Evolutionary conservation across 2,888 invertebrate species (phyloP), one percentile per base, ranked within the genome.

Genomic region (Andrena trimmerana): DNA sequence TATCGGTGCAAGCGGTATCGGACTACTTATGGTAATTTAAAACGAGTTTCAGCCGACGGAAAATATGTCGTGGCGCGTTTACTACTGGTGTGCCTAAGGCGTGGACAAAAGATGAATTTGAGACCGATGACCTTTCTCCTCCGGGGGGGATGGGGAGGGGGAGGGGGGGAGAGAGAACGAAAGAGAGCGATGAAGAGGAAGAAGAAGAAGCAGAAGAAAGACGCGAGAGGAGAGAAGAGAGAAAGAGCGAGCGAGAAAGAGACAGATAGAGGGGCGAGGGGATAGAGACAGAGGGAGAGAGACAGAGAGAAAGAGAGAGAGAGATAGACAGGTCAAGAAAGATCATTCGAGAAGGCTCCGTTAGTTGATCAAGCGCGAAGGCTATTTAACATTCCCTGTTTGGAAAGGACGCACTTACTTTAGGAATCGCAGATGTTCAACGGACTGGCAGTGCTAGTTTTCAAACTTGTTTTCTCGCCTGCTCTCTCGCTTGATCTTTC

Each of bases 391-490:
- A 87, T 86, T 87, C 83, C 84, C 77, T 76, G 86, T 84, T 78
- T 84, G 81, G 85, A 82, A 84, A 85, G 85, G 77, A 87, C 83
- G 81, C 84, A 81, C 82, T 86, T 84, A 81, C 82, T 86, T 84
- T 81, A 84, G 74, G 86, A 85, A 88, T 85, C 83, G 87, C 83
- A 83, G 83, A 85, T 85, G 83, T 76, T 78, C 86, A 78, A 85
- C 84, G 68, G 84, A 89, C 86, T 81, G 88, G 83, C 88, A 78
- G 65, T 88, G 89, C 89, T 87, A 90, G 89, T 90, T 90, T 88
- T 90, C 86, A 90, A 90, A 90, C 90, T 90, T 83, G 90, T 90
- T 90, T 86, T 86, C 86, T 78, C 83, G 80, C 42, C 42, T 42
- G 42, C 42, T 68, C 75, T 85, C 84, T 85, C 85, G 71, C 78